A percentile compares a stretch with the other conserved stretches of the same genome.
Evolutionary conservation across 2,797 vertebrate species (phyloP).

Genomic region (Sebastes matsubarae): DNA sequence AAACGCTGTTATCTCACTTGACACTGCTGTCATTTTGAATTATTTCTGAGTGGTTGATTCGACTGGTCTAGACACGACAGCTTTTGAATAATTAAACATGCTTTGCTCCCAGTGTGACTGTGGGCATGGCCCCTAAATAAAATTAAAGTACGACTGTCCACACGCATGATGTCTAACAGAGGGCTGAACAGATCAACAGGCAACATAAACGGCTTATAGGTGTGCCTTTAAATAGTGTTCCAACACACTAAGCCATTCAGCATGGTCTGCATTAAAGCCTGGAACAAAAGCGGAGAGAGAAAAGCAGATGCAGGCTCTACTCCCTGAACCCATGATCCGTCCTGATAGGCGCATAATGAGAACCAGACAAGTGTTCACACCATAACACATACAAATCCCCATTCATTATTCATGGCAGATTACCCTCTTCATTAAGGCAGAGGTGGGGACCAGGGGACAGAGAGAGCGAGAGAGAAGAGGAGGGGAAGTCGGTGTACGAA

Average conservation of each 20-base stretch:
- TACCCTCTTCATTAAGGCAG: slow-evolving; percentile 80
- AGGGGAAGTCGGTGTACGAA: slow-evolving; percentile 34
- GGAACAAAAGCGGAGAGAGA: slow-evolving; percentile 72
- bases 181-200: slow-evolving; percentile 42
- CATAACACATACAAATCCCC: slow-evolving; percentile 78
- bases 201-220: slow-evolving; percentile 64
- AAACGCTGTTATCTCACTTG: slow-evolving; percentile 63
- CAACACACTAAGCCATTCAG: slow-evolving; percentile 58
- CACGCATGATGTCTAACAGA: slow-evolving; percentile 26
- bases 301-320: slow-evolving; percentile 72
- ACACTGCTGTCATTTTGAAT: slow-evolving; percentile 59
- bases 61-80: slow-evolving; percentile 29
- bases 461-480: slow-evolving; percentile 33
- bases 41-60: slow-evolving; percentile 45
- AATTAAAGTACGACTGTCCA: slow-evolving; percentile 28
- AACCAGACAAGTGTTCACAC: slow-evolving; percentile 81
- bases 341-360: slow-evolving; percentile 82
- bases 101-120: slow-evolving; percentile 6
- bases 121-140: slow-evolving; percentile 18
- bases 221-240: slow-evolving; percentile 68
- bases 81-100: slow-evolving; percentile 59
- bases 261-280: slow-evolving; percentile 69
- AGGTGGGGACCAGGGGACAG: slow-evolving; percentile 57
- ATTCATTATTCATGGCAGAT: slow-evolving; percentile 83
- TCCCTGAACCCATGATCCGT: slow-evolving; percentile 74